Evolutionary conservation across 37 sponge, comb jelly and placozoan genomes (phyloP), one percentile per base, ranked within the genome.

Genomic region (Crambe crambe): DNA sequence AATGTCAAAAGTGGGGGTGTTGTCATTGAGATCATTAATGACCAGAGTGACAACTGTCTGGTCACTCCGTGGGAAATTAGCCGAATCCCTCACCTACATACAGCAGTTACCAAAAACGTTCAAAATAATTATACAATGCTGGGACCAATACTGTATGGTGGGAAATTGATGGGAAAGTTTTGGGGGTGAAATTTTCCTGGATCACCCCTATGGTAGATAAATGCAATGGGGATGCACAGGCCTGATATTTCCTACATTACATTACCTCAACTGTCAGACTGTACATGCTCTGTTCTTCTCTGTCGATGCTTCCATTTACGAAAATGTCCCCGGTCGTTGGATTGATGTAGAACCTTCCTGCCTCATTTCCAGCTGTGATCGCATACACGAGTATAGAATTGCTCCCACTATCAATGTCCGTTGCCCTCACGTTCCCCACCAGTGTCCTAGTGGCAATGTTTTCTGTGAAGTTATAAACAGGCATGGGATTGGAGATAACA

Each of bases 261-360:
- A 60, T 25, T 3, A 80, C 80, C 70, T 80, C 58, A 47, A 80
- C 40, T 9, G 58, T 44, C 20, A 80, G 40, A 25, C 2, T 9
- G 70, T 80, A 80, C 37, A 9, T 18, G 58, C 29, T 44, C 26
- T 17, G 40, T 57, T 68, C 58, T 35, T 80, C 80, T 69, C 80
- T 68, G 40, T 80, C 70, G 2, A 80, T 70, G 1, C 37, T 37
- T 5, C 58, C 40, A 35, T 51, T 58, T 22, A 58, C 56, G 12
- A 21, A 42, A 35, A 80, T 80, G 26, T 12, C 39, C 0, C 93
- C 93, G 20, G 86, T 35, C 4, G 15, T 27, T 15, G 67, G 9
- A 42, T 93, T 71, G 56, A 93, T 85, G 51, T 26, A 2, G 58
- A 93, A 93, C 1, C 39, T 51, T 42, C 22, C 51, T 4, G 58